Percentiles rank a stretch among this genome's conserved stretches.
Conservation (phyloP, 2,888 invertebrate genomes). For the Philereme vetulata region DNA sequence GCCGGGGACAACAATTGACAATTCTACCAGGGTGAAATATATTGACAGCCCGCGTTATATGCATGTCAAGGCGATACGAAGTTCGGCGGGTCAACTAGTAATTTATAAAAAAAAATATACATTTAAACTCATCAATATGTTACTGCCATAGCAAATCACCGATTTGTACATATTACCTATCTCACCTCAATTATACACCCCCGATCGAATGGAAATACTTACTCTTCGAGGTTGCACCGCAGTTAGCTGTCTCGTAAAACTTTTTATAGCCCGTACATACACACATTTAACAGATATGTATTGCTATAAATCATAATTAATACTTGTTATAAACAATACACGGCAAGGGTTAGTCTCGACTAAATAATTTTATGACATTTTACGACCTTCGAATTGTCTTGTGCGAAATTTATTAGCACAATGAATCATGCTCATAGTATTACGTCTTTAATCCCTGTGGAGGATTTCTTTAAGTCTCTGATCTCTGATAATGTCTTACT, state of each 20-base stretch:
- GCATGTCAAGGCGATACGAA: too few species aligned
- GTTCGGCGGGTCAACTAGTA: too few species aligned
- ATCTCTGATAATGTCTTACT: neutral
- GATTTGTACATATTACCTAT: constrained; percentile 44
- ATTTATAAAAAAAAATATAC: too few species aligned
- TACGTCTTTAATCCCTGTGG: neutral
- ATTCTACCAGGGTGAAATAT: too few species aligned
- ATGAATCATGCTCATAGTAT: constrained; percentile 53
- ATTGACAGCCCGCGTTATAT: too few species aligned
- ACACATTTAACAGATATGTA: constrained; percentile 75
- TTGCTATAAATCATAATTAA: constrained; percentile 77
- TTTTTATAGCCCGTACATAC: constrained; percentile 74
- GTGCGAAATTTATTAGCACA: constrained; percentile 65
- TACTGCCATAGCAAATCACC: constrained; percentile 37
- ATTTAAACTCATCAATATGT: constrained; percentile 34
- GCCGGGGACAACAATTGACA: too few species aligned
- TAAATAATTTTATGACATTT: constrained; percentile 75
- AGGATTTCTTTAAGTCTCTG: neutral
- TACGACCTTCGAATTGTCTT: constrained; percentile 68
- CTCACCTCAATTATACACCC: constrained; percentile 56
- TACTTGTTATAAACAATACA: constrained; percentile 69
- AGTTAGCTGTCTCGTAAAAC: constrained; percentile 76
- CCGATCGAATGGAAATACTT: constrained; percentile 71
- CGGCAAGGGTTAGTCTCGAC: constrained; percentile 63
- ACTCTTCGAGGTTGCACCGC: constrained; percentile 68